Base-by-base conservation (phyloP, 1,140 invertebrate genomes). In the Ruditapes philippinarum region DNA sequence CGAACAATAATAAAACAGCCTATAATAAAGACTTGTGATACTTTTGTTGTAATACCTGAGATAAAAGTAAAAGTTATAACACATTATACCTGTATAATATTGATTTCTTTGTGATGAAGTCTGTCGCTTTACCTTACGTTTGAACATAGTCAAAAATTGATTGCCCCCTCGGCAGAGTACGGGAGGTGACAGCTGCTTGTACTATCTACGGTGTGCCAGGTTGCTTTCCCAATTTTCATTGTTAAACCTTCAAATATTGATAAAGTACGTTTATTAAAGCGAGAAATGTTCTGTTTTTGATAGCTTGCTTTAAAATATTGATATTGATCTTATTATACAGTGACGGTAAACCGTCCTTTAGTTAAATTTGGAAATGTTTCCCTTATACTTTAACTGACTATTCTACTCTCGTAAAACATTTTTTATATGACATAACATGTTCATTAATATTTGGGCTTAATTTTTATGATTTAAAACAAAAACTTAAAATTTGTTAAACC, bases 121-220 rank as follows among this genome's bases (percentile, higher is more conserved):
- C 42, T 49, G 25, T 31, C 45, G 42, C 28, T 70, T 45, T 36
- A 36, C 31, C 42, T 51, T 78, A 78, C 36, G 42, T 40, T 28
- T 40, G 74, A 78, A 78, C 42, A 31, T 28, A 78, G 74, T 78
- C 74, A 78, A 78, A 78, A 78, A 78, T 78, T 78, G 74, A 78
- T 78, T 78, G 33, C 74, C 74, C 74, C 74, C 36, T 22, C 22
- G 49, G 74, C 74, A 54, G 5, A 38, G 7, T 22, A 54, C 25
- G 22, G 25, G 38, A 0, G 74, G 74, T 28, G 74, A 78, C 74
- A 78, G 74, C 74, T 78, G 74, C 25, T 28, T 9, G 28, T 4
- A 33, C 45, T 17, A 28, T 28, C n/a, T 36, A 36, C 7, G 2
- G n/a, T 78, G 74, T 54, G 28, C 74, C 74, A 78, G 74, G 74